Evolutionary conservation across 2,888 invertebrate genomes (phyloP), one percentile per base, ranked within the genome.

Genomic region (Heliconius hortense): DNA sequence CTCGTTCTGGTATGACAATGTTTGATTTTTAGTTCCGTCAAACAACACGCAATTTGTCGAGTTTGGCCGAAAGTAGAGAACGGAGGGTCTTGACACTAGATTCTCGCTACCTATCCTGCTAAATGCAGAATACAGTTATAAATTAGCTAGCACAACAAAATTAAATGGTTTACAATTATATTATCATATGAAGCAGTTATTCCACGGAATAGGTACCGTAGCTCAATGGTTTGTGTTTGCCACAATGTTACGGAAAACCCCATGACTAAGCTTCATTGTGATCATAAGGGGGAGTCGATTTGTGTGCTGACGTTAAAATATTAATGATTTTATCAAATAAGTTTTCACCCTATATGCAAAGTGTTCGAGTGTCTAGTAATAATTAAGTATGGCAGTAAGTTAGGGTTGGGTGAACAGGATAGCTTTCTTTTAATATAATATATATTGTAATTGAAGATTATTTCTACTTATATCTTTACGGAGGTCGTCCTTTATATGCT

Each of bases 231-330:
- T 18, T 28, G 64, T 71, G n/a, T 31, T 71, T 59, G 56, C 59
- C 24, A 70, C 64, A 59, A 56, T 63, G 48, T 59, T 56, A 71
- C 43, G 75, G 75, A 72, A 75, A 75, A 72, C 72, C 75, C 75
- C 71, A 72, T 75, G 75, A 75, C 35, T 72, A 67, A 75, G 59
- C 39, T 26, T 72, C 13, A 24, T 11, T n/a, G 31, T 15, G 35
- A 69, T 35, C 56, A 15, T 15, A 31, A 56, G 56, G 53, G 48
- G 53, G 53, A n/a, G 28, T 31, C 31, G 69, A 69, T 69, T 69
- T 69, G 69, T 69, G 24, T 48, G 31, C n/a, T 56, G 26, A 69
- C 53, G 15, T 56, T n/a, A 21, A 31, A 69, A 53, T 69, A 69
- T 69, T 53, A 53, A 69, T 69, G n/a, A 69, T 31, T 11, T n/a